phyloP scores from a whole-genome alignment of 2,113 vertebrate species.

The Rhineura floridana region DNA sequence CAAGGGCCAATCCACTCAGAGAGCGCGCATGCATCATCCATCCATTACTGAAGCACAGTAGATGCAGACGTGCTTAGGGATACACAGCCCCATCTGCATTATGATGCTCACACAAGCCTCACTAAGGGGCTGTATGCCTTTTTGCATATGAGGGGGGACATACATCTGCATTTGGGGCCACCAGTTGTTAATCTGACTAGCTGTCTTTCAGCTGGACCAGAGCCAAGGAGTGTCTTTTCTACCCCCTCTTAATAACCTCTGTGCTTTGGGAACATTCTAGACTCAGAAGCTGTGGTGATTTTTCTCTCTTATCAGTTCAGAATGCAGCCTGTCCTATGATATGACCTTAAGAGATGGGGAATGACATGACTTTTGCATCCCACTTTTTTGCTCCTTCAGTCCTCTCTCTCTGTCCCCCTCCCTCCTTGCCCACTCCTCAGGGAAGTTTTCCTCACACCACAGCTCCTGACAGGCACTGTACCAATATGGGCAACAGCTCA shows the following conservation, averaged over 20 bases:
- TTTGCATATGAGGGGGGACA: neutral
- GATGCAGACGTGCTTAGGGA: neutral
- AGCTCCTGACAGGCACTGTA: neutral
- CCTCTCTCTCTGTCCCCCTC: neutral
- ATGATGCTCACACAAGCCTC: neutral
- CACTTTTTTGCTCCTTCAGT: neutral
- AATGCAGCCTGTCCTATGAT: neutral
- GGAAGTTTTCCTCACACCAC: rapidly evolving
- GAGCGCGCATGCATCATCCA: neutral
- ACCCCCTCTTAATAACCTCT: neutral
- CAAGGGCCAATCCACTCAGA: neutral
- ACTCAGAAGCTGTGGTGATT: neutral
- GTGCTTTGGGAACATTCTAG: neutral
- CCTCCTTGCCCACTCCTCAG: rapidly evolving
- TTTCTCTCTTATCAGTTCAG: neutral
- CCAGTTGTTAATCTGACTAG: neutral
- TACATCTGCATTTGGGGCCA: neutral
- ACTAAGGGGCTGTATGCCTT: neutral
- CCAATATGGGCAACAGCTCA: constrained; percentile 38
- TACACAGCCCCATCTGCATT: neutral
- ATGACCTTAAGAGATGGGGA: neutral
- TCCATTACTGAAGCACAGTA: neutral
- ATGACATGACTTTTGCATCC: neutral
- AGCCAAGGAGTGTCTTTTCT: neutral
- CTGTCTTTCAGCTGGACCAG: neutral